phyloP scores from a whole-genome alignment of 2,113 vertebrate species.

The Brachyistius frenatus region DNA sequence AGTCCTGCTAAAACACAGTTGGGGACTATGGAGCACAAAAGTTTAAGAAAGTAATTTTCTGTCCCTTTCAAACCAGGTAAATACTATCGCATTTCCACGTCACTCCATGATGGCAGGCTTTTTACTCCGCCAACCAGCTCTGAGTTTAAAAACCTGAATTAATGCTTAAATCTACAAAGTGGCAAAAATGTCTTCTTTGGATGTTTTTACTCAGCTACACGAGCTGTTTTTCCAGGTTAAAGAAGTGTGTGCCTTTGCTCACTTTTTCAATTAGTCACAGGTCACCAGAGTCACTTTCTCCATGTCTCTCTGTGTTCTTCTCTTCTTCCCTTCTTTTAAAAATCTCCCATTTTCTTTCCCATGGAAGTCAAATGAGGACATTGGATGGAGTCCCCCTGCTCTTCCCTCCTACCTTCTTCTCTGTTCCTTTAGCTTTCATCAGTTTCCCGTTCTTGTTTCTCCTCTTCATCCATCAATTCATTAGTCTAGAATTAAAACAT shows the following conservation, averaged over 20 bases:
- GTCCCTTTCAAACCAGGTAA: background rate
- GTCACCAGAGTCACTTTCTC: conserved; percentile 25
- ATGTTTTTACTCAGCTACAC: background rate
- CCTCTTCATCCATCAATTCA: conserved; percentile 1
- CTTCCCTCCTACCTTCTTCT: background rate
- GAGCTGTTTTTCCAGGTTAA: conserved; percentile 12
- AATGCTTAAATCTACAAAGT: background rate
- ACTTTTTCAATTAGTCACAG: conserved; percentile 22
- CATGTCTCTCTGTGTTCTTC: background rate
- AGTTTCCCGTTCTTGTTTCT: background rate
- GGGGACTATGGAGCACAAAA: too few relatives aligned
- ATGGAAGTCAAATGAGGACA: conserved; percentile 60
- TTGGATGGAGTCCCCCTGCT: background rate
- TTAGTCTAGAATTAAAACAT: background rate
- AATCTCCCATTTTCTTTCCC: background rate
- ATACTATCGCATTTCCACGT: background rate
- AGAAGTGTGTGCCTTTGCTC: conserved; percentile 1
- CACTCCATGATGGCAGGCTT: background rate
- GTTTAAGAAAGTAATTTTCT: too few relatives aligned
- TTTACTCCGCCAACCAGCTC: background rate
- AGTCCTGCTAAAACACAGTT: too few relatives aligned
- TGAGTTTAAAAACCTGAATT: background rate
- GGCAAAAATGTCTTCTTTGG: background rate
- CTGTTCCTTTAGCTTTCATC: background rate
- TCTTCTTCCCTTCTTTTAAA: conserved; percentile 6